Conservation (phyloP, 2,113 vertebrate genomes). For the Calypte anna region DNA sequence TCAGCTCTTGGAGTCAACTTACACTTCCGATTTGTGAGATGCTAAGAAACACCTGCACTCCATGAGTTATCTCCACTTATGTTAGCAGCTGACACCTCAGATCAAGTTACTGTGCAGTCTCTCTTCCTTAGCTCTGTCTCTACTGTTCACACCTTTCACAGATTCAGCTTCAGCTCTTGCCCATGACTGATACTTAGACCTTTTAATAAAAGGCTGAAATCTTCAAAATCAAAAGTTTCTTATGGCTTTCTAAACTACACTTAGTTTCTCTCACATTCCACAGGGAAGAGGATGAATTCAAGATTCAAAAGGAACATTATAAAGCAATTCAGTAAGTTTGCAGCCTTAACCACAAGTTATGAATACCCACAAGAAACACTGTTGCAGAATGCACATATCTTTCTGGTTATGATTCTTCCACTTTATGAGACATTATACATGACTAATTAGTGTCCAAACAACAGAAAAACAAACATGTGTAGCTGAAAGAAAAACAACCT, state of each 20-base stretch:
- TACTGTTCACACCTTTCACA: background rate
- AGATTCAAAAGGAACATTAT: background rate
- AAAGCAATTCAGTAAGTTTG: background rate
- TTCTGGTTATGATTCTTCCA: background rate
- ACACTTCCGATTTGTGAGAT: background rate
- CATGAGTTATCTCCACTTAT: background rate
- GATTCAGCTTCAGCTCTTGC: background rate
- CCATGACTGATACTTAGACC: background rate
- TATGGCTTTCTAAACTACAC: background rate
- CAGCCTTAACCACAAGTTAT: background rate
- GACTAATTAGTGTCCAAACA: background rate
- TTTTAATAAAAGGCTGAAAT: background rate
- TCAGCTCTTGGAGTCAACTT: background rate
- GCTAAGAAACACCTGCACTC: background rate
- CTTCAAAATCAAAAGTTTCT: background rate
- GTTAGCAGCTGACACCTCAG: constrained; percentile 12
- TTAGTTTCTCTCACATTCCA: background rate
- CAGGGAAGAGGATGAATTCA: background rate
- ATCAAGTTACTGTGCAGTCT: background rate
- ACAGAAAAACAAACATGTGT: constrained; percentile 14
- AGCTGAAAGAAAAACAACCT: constrained; percentile 2
- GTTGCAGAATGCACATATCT: background rate
- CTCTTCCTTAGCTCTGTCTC: background rate
- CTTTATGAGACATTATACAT: constrained; percentile 5
- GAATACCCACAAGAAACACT: background rate